Percentiles rank a stretch among this genome's conserved stretches.
Conservation (phyloP, 2,113 vertebrate species). For the Anolis carolinensis region DNA sequence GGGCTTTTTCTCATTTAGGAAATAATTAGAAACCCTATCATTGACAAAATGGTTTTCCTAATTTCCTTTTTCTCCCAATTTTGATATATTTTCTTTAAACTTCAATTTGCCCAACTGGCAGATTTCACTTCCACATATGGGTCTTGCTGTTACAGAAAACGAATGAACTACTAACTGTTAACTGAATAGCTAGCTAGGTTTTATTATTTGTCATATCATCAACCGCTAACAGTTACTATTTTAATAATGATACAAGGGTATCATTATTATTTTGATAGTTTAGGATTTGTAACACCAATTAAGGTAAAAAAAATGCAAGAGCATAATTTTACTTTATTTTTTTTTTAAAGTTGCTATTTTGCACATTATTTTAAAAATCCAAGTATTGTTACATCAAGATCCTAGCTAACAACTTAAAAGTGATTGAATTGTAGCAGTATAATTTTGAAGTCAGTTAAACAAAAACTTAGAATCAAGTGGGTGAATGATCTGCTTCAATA, state of each 20-base stretch:
- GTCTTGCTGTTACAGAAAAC: constrained; percentile 3
- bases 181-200: constrained; percentile 24
- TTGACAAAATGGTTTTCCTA: constrained; percentile 36
- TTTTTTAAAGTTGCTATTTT: not conserved
- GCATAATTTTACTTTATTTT: not conserved
- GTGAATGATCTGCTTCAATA: not conserved
- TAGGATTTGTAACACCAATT: not conserved
- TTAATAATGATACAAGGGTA: not conserved
- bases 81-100: constrained; percentile 27
- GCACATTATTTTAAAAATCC: not conserved
- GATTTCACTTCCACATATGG: constrained; percentile 22
- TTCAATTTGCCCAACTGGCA: not conserved
- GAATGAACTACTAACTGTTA: constrained; percentile 33
- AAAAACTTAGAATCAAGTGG: not conserved
- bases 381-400: not conserved
- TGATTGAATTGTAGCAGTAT: not conserved
- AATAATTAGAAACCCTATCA: constrained; percentile 57
- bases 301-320: not conserved
- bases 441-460: not conserved
- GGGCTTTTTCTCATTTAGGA: constrained; percentile 60
- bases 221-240: not conserved
- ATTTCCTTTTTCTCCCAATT: constrained; percentile 49
- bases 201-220: constrained; percentile 6
- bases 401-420: not conserved
- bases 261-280: constrained; percentile 11